Conservation (phyloP, 2,888 invertebrate genomes). For the Leucophora obtusa region DNA sequence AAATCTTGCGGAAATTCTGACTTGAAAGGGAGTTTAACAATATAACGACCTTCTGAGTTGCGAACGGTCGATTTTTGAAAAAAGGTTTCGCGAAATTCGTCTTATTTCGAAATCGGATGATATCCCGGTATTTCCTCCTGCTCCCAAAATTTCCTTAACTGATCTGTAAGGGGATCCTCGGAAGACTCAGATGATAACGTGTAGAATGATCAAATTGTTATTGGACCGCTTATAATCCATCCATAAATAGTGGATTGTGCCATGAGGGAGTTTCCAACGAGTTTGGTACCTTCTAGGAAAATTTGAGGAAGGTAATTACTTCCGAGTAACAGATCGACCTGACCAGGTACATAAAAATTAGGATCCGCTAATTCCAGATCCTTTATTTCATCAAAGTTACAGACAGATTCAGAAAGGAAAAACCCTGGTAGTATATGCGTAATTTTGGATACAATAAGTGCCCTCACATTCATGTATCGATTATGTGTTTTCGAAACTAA, state of each 20-base stretch:
- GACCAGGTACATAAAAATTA: slow-evolving; percentile 1
- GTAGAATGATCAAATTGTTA: neutral
- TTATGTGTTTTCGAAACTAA: slow-evolving; percentile 4
- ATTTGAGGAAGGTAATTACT: slow-evolving; percentile 10
- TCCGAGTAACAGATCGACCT: slow-evolving; percentile 21
- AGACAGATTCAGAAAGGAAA: neutral
- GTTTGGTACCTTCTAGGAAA: neutral
- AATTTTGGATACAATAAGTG: slow-evolving; percentile 19
- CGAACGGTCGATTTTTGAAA: slow-evolving; percentile 1
- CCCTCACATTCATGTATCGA: neutral
- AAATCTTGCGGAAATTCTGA: neutral
- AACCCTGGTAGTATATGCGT: slow-evolving; percentile 6
- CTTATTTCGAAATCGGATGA: neutral
- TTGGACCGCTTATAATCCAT: slow-evolving; percentile 31
- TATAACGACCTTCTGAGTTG: slow-evolving; percentile 11
- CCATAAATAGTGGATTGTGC: slow-evolving; percentile 12
- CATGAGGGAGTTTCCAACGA: neutral
- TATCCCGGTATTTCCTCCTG: neutral
- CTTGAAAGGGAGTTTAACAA: slow-evolving; percentile 13
- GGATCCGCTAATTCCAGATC: slow-evolving; percentile 15
- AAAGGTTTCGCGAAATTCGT: slow-evolving; percentile 27
- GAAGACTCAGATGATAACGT: slow-evolving; percentile 12
- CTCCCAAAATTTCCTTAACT: slow-evolving; percentile 19
- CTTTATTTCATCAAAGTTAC: neutral
- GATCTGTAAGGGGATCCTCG: neutral